These are phyloP conservation scores for Olivierus martensii DNA, from an alignment of 1,140 invertebrate genomes.

Conservation along the genomic window DNA sequence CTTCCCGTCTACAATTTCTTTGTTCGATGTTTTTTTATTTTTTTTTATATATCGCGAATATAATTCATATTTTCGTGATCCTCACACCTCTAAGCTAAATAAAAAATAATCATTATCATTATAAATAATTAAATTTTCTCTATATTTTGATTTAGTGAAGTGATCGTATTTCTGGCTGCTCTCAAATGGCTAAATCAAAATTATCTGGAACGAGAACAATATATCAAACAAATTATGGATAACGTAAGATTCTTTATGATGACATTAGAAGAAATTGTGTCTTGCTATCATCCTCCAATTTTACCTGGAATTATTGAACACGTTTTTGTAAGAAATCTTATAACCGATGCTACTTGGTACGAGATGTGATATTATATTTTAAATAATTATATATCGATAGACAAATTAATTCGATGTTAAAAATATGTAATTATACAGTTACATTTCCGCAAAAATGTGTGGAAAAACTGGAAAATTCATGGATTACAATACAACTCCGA, in stretches of 20 bases:
- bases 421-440: no score
- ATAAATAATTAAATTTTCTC: no score
- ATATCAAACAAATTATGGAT: neutral
- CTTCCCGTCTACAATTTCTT: no score
- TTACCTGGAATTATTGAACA: constrained; percentile 1
- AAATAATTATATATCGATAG: no score
- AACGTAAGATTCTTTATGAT: constrained; percentile 1
- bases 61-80: no score
- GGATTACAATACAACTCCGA: neutral
- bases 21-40: no score
- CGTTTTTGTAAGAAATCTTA: neutral
- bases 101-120: no score
- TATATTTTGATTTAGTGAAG: constrained; percentile 5
- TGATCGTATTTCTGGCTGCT: constrained; percentile 3
- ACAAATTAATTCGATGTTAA: no score
- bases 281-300: constrained; percentile 5
- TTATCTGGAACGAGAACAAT: constrained; percentile 1
- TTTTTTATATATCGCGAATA: no score
- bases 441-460: neutral
- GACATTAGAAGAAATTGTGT: constrained; percentile 2
- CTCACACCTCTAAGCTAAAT: no score
- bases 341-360: constrained; percentile 3
- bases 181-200: constrained; percentile 8
- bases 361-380: no score
- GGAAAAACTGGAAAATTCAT: neutral